A percentile compares a stretch with the other conserved stretches of the same genome.
phyloP scores from a whole-genome alignment of 2,113 vertebrate genomes.

The Pagrus major region DNA sequence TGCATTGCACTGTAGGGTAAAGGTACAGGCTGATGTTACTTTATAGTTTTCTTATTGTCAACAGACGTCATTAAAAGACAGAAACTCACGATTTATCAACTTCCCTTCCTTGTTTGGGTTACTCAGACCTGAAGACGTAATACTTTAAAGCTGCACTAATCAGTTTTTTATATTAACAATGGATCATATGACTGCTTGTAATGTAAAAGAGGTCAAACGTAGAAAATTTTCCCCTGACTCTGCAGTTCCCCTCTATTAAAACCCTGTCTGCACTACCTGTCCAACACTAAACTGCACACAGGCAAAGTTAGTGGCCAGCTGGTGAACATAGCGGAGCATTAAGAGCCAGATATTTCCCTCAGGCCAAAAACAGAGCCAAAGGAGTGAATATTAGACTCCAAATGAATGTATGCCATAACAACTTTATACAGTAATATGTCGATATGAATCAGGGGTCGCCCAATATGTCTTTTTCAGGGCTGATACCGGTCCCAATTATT shows the following conservation, averaged over 20 bases:
- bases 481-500: too few relatives aligned
- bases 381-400: too few relatives aligned
- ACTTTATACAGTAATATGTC: too few relatives aligned
- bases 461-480: too few relatives aligned
- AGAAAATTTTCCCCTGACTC: background rate
- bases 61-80: background rate
- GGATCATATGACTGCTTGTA: background rate
- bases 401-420: too few relatives aligned
- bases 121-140: background rate
- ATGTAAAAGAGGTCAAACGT: background rate
- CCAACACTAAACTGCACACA: background rate
- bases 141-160: background rate
- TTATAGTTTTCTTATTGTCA: background rate
- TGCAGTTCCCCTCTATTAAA: background rate
- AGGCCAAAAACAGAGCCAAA: too few relatives aligned
- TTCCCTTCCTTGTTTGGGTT: background rate
- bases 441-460: too few relatives aligned
- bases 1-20: background rate
- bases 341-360: too few relatives aligned
- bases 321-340: too few relatives aligned
- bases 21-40: background rate
- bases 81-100: background rate
- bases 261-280: background rate
- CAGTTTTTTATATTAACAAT: background rate
- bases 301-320: background rate